phyloP scores from a whole-genome alignment of 2,888 invertebrate species.

The Spicauda simplicius region DNA sequence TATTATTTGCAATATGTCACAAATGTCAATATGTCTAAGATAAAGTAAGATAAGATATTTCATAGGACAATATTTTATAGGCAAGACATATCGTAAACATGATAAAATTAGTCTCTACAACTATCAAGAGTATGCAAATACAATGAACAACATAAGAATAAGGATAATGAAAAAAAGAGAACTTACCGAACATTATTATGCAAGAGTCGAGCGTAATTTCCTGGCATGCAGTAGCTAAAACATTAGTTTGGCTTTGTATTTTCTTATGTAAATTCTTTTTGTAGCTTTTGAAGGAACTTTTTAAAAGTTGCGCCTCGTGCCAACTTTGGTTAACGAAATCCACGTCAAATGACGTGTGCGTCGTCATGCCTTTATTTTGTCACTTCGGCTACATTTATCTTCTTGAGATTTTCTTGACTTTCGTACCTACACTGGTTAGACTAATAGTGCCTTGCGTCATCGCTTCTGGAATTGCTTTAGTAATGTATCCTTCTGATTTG shows the following conservation, averaged over 20 bases:
- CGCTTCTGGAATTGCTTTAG: no score
- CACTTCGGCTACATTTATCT: no score
- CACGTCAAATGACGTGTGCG: constrained; percentile 23
- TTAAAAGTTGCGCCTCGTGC: constrained; percentile 46
- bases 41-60: no score
- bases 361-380: neutral
- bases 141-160: neutral
- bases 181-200: constrained; percentile 6
- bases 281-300: constrained; percentile 46
- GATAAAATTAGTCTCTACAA: neutral
- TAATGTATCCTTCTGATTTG: no score
- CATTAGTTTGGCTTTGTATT: constrained; percentile 49
- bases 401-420: no score
- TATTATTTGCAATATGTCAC: no score
- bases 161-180: constrained; percentile 9
- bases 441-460: no score
- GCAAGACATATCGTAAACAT: no score
- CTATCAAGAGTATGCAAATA: constrained; percentile 6
- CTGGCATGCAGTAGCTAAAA: constrained; percentile 49
- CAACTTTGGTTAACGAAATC: constrained; percentile 45
- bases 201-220: constrained; percentile 41
- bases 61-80: no score
- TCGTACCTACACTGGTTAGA: no score
- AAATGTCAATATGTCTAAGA: no score
- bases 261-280: constrained; percentile 52